Percentiles rank a stretch among this genome's conserved stretches.
Conservation (phyloP, 1,140 invertebrate genomes). For the Anastrepha ludens region DNA sequence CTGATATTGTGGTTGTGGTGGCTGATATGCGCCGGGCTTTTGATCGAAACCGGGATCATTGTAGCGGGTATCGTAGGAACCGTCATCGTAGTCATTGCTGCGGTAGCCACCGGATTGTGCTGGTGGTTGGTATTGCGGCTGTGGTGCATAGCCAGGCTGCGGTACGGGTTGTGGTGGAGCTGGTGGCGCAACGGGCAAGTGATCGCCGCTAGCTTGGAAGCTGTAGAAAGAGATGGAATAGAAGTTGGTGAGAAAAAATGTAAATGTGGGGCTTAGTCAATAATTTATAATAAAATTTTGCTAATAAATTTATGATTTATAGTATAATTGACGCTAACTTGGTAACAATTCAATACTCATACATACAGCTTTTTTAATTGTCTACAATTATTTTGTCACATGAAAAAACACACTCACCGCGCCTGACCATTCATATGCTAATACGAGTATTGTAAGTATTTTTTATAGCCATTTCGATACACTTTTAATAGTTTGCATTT, state of each 20-base stretch:
- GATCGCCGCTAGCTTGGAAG: conserved; percentile 85
- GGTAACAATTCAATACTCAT: background rate
- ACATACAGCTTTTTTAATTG: background rate
- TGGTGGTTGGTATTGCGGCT: conserved; percentile 74
- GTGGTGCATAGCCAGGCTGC: conserved; percentile 76
- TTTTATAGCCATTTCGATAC: background rate
- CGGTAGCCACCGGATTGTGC: conserved; percentile 70
- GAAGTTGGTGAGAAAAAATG: background rate
- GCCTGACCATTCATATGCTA: background rate
- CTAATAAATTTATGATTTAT: background rate
- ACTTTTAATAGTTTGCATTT: conserved; percentile 33
- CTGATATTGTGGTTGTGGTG: conserved; percentile 73
- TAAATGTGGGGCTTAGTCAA: background rate
- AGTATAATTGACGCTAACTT: background rate
- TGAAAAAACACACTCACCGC: background rate
- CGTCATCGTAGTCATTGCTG: conserved; percentile 77
- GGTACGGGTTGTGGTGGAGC: conserved; percentile 77
- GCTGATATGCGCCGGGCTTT: conserved; percentile 68
- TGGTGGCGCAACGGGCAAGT: conserved; percentile 82
- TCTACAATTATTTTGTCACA: conserved; percentile 1
- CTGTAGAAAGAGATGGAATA: conserved; percentile 61
- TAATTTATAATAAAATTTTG: background rate
- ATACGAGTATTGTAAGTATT: background rate
- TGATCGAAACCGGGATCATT: conserved; percentile 72
- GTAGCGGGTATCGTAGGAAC: conserved; percentile 76